Base-by-base conservation (phyloP, 2,797 vertebrate genomes). In the Cyprinodon diabolis region DNA sequence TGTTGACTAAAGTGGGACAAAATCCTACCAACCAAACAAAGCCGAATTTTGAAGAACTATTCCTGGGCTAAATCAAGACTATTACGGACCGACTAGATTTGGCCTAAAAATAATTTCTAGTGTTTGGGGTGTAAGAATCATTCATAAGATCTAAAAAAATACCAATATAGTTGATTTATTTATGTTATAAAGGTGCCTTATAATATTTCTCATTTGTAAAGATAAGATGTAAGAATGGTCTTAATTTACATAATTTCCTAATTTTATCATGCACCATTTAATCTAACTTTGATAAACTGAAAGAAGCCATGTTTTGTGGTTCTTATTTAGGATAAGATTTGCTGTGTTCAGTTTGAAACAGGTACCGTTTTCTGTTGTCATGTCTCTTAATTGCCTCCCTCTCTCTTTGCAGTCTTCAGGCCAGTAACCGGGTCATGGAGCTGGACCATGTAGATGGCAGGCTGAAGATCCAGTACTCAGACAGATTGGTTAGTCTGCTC, bases 401-500 rank as follows among this genome's bases (percentile, higher is more conserved):
- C 21, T 25, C 6, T 58, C 37, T 75, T 10, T 70, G 74, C 80
- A 99, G 98, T 81, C 93, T 99, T 78, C 96, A 98, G 85, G 96
- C 97, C 68, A 97, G 93, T 84, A 96, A 94, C 90, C 95, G 94
- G 63, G 96, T 99, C 74, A 98, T 99, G 97, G 97, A 99, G 82
- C 89, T 99, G 92, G 97, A 99, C 91, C 96, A 96, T 21, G 76
- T 80, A 68, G 96, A 95, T 52, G 98, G 98, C 57, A 91, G 95
- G 25, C 83, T 99, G 74, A 97, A 96, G 92, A 96, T 99, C 77
- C 96, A 97, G 86, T 99, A 99, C 91, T 98, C 98, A 0, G 98
- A 99, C 90, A 95, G 95, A 54, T 92, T 99, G 86, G 95, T 97
- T 84, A 94, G 92, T 88, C 95, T 99, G 67, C 92, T 97, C 43